Conservation (phyloP, 1,140 invertebrate species). For the Neuroterus valhalla region DNA sequence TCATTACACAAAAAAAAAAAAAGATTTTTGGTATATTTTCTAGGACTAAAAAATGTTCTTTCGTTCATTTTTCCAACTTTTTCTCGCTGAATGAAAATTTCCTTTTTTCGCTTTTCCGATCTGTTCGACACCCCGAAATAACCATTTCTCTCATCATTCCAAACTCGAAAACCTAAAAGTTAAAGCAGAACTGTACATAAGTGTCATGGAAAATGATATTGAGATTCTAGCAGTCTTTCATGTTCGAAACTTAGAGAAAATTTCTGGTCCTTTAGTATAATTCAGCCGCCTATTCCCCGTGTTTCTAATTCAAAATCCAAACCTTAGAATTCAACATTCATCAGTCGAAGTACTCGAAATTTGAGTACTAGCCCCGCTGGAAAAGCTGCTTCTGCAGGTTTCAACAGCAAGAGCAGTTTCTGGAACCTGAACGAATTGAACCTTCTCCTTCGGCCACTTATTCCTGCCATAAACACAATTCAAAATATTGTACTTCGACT, state of each 20-base stretch:
- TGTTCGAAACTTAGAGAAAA: background rate
- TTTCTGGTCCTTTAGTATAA: conserved; percentile 3
- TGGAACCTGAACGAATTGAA: conserved; percentile 72
- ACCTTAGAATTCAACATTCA: conserved; percentile 59
- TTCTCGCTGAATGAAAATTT: no score
- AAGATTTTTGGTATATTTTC: no score
- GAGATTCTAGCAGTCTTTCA: conserved; percentile 27
- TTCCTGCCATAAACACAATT: conserved; percentile 68
- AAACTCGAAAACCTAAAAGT: background rate
- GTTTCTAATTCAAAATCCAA: background rate
- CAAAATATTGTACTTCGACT: conserved; percentile 68
- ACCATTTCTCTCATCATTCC: background rate
- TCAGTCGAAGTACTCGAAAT: conserved; percentile 74
- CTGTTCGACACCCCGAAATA: no score
- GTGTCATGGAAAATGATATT: conserved; percentile 12
- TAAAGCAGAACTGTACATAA: conserved; percentile 24
- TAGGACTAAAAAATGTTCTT: no score
- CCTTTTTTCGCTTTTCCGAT: no score
- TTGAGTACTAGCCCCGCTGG: conserved; percentile 75
- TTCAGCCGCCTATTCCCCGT: background rate
- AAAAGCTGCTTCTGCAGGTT: conserved; percentile 75
- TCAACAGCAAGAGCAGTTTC: conserved; percentile 72
- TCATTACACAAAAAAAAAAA: no score
- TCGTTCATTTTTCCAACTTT: no score
- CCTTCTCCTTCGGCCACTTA: conserved; percentile 72